Conservation (phyloP, 1,140 invertebrate genomes). For the Oppia nitens region DNA sequence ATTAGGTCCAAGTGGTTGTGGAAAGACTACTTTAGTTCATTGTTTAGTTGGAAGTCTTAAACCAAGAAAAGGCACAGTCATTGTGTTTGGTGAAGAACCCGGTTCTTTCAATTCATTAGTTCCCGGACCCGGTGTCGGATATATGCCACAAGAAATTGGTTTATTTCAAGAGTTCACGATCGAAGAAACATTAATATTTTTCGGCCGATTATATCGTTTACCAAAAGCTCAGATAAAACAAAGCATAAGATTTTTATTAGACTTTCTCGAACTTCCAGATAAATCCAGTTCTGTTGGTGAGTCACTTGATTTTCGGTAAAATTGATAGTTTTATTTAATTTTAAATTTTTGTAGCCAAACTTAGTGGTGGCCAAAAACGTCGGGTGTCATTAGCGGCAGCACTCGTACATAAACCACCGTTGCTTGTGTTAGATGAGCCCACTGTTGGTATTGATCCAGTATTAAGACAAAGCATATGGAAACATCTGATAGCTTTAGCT, state of each 20-base stretch:
- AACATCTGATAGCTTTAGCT: constrained; percentile 64
- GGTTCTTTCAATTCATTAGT: constrained; percentile 32
- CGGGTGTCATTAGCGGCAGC: constrained; percentile 81
- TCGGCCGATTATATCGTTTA: constrained; percentile 87
- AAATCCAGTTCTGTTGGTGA: constrained; percentile 17
- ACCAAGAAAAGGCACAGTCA: constrained; percentile 8
- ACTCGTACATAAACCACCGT: constrained; percentile 74
- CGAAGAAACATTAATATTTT: constrained; percentile 82
- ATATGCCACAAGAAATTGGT: constrained; percentile 16
- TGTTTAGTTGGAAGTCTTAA: constrained; percentile 12
- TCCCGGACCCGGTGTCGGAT: constrained; percentile 15
- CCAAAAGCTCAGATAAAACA: constrained; percentile 29
- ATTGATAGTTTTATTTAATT: constrained; percentile 62
- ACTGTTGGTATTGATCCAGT: constrained; percentile 82
- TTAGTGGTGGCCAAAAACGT: constrained; percentile 76
- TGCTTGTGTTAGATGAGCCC: constrained; percentile 87
- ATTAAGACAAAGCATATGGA: constrained; percentile 73
- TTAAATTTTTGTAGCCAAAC: too few species aligned
- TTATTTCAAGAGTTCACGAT: constrained; percentile 52
- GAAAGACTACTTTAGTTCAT: constrained; percentile 16
- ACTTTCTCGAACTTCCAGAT: constrained; percentile 69
- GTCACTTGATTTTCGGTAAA: too few species aligned
- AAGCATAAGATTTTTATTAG: constrained; percentile 64
- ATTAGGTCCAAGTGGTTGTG: constrained; percentile 19
- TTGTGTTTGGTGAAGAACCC: constrained; percentile 15